Base-by-base conservation (phyloP, 35 echinoderm and acorn worm genomes). In the Amphiura filiformis region DNA sequence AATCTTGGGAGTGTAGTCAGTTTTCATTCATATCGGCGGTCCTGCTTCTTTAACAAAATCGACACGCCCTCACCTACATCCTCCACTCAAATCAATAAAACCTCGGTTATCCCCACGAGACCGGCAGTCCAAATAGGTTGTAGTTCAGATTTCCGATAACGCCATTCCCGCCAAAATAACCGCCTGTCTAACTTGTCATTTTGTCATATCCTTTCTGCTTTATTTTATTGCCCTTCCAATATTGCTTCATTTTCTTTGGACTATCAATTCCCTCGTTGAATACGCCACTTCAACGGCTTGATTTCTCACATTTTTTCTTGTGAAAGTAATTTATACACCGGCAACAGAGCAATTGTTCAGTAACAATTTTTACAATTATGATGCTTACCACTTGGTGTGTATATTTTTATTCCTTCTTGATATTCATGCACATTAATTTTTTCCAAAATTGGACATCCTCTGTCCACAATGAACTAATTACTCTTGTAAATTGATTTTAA, bases 81-180 rank as follows among this genome's bases (percentile, higher is more conserved):
- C 61, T 70, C 61, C 4, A 5, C 26, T 23, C 61, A 70, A 70
- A 70, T 70, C 61, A 70, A 70, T 70, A 70, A 70, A 70, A 70
- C 61, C 61, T 70, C 17, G 15, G 61, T 30, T 2, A 26, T 70
- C 61, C 61, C 61, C 61, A n/a, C 26, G 61, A 70, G 61, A 70
- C 61, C 61, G 4, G 28, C 61, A 70, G 61, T 70, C 61, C 61
- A 70, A 70, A 70, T 70, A 70, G 61, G 61, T 70, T 70, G 61
- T 70, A 70, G 61, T 70, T 70, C 61, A 70, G 61, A 70, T 70
- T 70, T 70, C 61, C 61, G 61, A 70, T 23, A 70, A 70, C 61
- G 28, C 28, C 61, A 18, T 26, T 70, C 7, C 61, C 61, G 61
- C 26, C 61, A 70, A 70, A 70, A 70, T 70, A 70, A 70, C 61